phyloP scores from a whole-genome alignment of 2,113 vertebrate genomes.

The Todiramphus chloris region DNA sequence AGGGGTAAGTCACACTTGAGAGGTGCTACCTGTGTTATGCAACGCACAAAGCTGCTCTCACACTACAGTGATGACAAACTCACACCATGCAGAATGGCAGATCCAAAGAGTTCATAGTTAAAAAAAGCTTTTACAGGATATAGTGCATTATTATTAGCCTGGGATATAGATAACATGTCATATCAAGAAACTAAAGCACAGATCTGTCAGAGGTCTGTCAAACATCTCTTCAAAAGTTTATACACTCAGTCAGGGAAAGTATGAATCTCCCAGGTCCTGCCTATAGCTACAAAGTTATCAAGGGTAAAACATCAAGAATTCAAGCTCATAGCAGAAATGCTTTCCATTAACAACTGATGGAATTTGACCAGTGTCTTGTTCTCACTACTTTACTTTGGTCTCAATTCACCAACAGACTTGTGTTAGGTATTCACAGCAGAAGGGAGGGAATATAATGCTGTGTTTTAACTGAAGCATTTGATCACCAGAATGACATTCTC shows the following conservation, averaged over 20 bases:
- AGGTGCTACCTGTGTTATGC: background rate
- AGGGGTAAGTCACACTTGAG: background rate
- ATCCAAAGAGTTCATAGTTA: accelerated
- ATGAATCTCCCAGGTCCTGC: background rate
- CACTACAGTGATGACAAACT: background rate
- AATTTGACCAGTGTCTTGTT: background rate
- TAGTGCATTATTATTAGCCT: background rate
- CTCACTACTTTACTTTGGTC: background rate
- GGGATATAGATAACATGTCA: background rate
- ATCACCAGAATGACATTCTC: background rate
- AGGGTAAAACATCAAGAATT: background rate
- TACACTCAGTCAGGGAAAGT: background rate
- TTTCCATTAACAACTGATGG: background rate
- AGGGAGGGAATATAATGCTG: background rate
- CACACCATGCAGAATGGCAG: background rate
- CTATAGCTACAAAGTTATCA: background rate
- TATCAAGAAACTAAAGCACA: background rate
- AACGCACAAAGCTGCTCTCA: background rate
- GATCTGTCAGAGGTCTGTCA: background rate
- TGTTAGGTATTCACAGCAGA: background rate
- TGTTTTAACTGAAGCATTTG: background rate
- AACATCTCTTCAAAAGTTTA: background rate
- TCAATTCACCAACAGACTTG: background rate
- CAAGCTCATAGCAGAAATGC: background rate
- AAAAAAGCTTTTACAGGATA: background rate